phyloP scores from a whole-genome alignment of 2,888 invertebrate genomes.

The Athetis lepigone region DNA sequence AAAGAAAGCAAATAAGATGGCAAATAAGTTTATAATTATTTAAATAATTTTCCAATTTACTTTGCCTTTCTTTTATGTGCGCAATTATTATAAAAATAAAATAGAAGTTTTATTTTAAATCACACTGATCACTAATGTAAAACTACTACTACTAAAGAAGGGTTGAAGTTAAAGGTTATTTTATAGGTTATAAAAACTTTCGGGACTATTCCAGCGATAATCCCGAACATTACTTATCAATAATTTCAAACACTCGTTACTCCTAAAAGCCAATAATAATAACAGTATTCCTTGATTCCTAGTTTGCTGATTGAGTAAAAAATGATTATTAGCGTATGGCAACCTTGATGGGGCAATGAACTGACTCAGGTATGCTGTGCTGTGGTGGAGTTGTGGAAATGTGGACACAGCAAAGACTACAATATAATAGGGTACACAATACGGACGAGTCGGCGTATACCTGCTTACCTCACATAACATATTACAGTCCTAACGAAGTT shows the following conservation, averaged over 20 bases:
- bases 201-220: neutral
- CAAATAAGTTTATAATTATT: too few relatives aligned
- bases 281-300: conserved; percentile 9
- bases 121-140: too few relatives aligned
- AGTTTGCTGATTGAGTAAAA: conserved; percentile 25
- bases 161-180: too few relatives aligned
- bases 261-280: neutral
- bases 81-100: too few relatives aligned
- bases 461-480: conserved; percentile 17
- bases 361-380: conserved; percentile 41
- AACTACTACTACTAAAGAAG: too few relatives aligned
- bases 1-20: too few relatives aligned
- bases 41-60: too few relatives aligned
- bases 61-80: too few relatives aligned
- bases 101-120: too few relatives aligned
- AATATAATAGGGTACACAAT: too few relatives aligned
- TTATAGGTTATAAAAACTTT: too few relatives aligned
- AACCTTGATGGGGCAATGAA: conserved; percentile 66
- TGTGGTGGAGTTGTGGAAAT: conserved; percentile 23
- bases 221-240: neutral
- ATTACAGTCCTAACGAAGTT: neutral
- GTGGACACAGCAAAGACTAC: too few relatives aligned
- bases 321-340: conserved; percentile 43
- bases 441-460: conserved; percentile 11
- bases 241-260: neutral